These are phyloP conservation scores for Molanna angustata DNA, from an alignment of 2,888 invertebrate genomes.

Conservation along the genomic window DNA sequence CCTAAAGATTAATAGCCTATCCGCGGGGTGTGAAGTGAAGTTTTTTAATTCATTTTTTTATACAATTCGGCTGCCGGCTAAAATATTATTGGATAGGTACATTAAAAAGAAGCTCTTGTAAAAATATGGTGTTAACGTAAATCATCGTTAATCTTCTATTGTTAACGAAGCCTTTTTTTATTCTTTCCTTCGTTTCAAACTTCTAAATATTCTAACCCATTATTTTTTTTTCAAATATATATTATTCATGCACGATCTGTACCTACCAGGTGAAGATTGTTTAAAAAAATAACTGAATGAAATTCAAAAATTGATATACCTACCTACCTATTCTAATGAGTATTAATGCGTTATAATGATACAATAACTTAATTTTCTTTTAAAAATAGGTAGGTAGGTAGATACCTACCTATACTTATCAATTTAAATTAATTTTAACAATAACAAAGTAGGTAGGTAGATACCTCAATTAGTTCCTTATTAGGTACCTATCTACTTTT, in stretches of 20 bases:
- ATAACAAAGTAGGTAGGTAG: too few relatives aligned
- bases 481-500: too few relatives aligned
- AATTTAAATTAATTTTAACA: too few relatives aligned
- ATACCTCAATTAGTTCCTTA: too few relatives aligned
- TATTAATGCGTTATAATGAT: too few relatives aligned
- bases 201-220: not conserved
- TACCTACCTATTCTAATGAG: too few relatives aligned
- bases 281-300: too few relatives aligned
- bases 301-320: too few relatives aligned
- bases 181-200: not conserved
- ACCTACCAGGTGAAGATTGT: too few relatives aligned
- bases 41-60: slow-evolving; percentile 14
- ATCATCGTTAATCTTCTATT: slow-evolving; percentile 16
- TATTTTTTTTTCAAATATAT: not conserved
- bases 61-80: slow-evolving; percentile 12
- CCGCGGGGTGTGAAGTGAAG: slow-evolving; percentile 12
- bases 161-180: slow-evolving; percentile 1
- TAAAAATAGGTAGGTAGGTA: too few relatives aligned
- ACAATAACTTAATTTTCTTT: too few relatives aligned
- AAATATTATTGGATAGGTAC: slow-evolving; percentile 7
- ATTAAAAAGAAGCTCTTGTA: slow-evolving; percentile 10
- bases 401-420: too few relatives aligned
- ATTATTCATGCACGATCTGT: not conserved
- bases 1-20: slow-evolving; percentile 4
- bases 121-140: slow-evolving; percentile 6